These are phyloP conservation scores for Neosilurus mollespiculum DNA, from an alignment of 2,797 vertebrate genomes.

Conservation along the genomic window DNA sequence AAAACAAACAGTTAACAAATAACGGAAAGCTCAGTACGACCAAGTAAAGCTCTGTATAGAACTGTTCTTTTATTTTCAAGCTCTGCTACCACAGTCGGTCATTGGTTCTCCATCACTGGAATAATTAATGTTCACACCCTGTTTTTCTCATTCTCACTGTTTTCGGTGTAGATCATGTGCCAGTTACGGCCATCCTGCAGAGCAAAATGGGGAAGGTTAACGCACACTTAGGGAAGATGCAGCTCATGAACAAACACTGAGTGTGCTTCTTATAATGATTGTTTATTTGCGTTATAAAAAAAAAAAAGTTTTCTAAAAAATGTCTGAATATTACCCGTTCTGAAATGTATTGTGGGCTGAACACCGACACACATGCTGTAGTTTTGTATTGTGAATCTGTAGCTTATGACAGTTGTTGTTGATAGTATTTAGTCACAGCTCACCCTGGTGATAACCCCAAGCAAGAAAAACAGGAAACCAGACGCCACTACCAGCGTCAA, in stretches of 20 bases:
- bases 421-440: neutral
- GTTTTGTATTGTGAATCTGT: neutral
- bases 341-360: neutral
- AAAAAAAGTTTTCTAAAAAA: too few species aligned
- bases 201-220: neutral
- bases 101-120: too few species aligned
- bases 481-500: neutral
- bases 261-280: neutral
- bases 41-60: too few species aligned
- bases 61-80: too few species aligned
- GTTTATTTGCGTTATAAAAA: neutral
- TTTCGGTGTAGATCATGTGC: neutral
- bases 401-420: neutral
- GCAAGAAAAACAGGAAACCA: constrained; percentile 21
- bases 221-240: neutral
- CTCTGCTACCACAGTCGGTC: too few species aligned
- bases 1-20: too few species aligned
- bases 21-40: too few species aligned
- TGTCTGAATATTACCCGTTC: neutral
- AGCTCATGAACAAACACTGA: neutral
- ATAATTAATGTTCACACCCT: neutral
- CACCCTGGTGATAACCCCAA: neutral
- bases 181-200: neutral
- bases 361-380: neutral
- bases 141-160: neutral